Evolutionary conservation across 2,113 vertebrate genomes (phyloP).

Genomic region (Elephantulus edwardii): DNA sequence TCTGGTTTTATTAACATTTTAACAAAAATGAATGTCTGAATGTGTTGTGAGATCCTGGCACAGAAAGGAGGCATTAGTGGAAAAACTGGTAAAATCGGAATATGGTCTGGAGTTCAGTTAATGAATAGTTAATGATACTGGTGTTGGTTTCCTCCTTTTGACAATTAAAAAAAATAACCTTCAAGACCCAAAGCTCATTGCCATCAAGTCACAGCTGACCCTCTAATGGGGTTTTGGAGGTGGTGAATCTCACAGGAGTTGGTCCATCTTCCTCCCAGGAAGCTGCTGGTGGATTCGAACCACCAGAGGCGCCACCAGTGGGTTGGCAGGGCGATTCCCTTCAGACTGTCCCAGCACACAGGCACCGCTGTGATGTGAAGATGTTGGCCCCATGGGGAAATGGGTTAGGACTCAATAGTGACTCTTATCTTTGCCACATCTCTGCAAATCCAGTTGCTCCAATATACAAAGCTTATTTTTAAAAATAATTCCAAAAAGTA

Average conservation of each 20-base stretch:
- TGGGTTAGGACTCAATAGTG: background rate
- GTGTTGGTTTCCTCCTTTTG: background rate
- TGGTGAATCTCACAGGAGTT: too few relatives aligned
- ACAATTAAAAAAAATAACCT: too few relatives aligned
- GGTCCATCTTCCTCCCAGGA: too few relatives aligned
- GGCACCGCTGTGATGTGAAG: rapidly evolving
- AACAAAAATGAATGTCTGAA: background rate
- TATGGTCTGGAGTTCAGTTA: background rate
- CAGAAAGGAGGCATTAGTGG: background rate
- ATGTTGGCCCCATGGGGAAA: background rate
- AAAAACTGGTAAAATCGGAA: background rate
- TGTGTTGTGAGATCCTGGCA: background rate
- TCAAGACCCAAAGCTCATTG: too few relatives aligned
- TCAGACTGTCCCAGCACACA: too few relatives aligned
- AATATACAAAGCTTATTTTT: background rate
- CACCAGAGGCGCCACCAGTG: too few relatives aligned
- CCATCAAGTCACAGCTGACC: too few relatives aligned
- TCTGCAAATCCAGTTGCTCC: background rate
- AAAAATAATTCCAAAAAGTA: background rate
- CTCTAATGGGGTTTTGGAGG: too few relatives aligned
- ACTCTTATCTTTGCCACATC: background rate
- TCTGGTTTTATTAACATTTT: slow-evolving; percentile 48
- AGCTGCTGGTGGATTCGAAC: too few relatives aligned
- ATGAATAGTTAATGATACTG: rapidly evolving
- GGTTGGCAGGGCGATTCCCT: too few relatives aligned